phyloP scores from a whole-genome alignment of 2,797 vertebrate genomes.

The Onychomys arenicola region DNA sequence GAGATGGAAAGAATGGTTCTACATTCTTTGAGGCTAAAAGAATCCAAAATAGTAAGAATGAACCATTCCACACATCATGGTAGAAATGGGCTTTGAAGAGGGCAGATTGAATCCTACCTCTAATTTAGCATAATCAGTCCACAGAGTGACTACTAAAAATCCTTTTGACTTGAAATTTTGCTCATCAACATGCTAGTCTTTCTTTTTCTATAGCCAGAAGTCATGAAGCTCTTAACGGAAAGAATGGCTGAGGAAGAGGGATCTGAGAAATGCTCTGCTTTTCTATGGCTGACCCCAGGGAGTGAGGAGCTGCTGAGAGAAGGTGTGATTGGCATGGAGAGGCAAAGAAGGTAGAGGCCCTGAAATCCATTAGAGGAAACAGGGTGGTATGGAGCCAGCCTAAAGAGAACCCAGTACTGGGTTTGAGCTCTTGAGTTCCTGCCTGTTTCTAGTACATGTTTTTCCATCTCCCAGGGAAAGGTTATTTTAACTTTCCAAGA shows the following conservation, averaged over 20 bases:
- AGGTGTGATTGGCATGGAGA: rapidly evolving
- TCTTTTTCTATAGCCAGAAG: neutral
- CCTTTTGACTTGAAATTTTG: neutral
- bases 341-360: neutral
- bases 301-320: neutral
- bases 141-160: neutral
- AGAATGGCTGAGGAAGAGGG: neutral
- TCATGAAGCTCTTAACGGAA: neutral
- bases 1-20: neutral
- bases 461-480: neutral
- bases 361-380: neutral
- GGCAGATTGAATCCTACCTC: neutral
- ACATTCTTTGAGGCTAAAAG: neutral
- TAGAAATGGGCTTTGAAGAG: neutral
- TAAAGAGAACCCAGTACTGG: neutral
- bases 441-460: neutral
- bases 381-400: neutral
- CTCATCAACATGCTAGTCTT: neutral
- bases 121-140: neutral
- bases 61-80: neutral
- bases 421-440: neutral
- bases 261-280: neutral
- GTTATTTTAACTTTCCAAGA: neutral
- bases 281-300: no score
- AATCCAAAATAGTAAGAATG: neutral